Base-by-base conservation (phyloP, 2,888 invertebrate species). In the Syrista parreyssii region DNA sequence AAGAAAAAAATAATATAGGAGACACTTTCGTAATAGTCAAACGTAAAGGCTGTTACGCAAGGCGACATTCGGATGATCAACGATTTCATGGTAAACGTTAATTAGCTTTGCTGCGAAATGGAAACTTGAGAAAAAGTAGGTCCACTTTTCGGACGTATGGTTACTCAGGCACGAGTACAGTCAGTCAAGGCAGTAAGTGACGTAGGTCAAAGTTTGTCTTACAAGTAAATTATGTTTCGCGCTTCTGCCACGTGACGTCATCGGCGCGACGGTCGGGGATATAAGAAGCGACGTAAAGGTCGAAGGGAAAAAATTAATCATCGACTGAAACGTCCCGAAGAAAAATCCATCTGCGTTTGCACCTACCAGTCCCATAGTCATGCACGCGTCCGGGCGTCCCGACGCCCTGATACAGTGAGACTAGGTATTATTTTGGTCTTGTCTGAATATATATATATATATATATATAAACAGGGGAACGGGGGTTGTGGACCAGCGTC, bases 231-330 rank as follows among this genome's bases (percentile, higher is more conserved):
- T 23, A 23, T 9, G 55, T 36, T 30, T 74, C 30, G 34, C 74
- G 74, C 11, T 74, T 33, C 23, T 33, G 33, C 23, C n/a, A 33
- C 74, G 74, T 74, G 74, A 74, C 74, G 74, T 74, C 74, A 74
- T 36, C 34, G 31, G 35, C 12, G 35, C 35, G 74, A 33, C 35
- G 35, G 23, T 33, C 35, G 74, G 12, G 6, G 74, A 35, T 74
- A 74, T 34, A 74, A 74, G 35, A 74, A 35, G 23, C 74, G 23
- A 30, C n/a, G 35, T 30, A 30, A 35, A n/a, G 30, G 12, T 71
- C 11, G 31, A 55, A 23, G 23, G 31, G 15, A 71, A 71, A 71
- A 71, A 71, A 71, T 68, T 11, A 68, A 68, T 71, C 71, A 31
- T 30, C 9, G 3, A 71, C 31, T 23, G 0, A 55, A 55, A 15